Conservation (phyloP, 1,140 invertebrate species). For the Pseudomyrmex flavicornis region DNA sequence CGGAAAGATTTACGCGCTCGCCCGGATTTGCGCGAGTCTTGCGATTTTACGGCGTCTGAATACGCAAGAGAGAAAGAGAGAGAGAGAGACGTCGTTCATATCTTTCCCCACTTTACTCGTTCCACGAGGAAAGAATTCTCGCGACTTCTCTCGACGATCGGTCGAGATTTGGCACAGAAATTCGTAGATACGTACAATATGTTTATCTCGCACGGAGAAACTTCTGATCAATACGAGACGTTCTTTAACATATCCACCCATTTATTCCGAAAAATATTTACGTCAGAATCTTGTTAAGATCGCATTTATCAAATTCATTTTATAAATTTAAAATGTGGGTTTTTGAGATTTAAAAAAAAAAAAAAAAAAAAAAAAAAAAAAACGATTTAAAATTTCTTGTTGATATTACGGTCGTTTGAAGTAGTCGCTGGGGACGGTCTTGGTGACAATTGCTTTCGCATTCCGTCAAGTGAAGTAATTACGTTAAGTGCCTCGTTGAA, state of each 20-base stretch:
- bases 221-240: too few relatives aligned
- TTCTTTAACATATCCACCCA: too few relatives aligned
- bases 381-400: constrained; percentile 7
- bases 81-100: not conserved
- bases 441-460: constrained; percentile 32
- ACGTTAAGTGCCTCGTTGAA: constrained; percentile 55
- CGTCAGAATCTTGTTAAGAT: too few relatives aligned
- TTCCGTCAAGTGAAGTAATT: constrained; percentile 43
- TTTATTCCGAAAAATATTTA: too few relatives aligned
- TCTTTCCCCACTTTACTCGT: not conserved
- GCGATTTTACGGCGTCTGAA: constrained; percentile 40
- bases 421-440: not conserved
- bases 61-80: not conserved
- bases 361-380: not conserved
- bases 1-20: constrained; percentile 42
- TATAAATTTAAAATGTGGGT: too few relatives aligned
- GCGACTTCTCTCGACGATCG: not conserved
- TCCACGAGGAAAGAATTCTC: not conserved
- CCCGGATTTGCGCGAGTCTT: constrained; percentile 17
- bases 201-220: too few relatives aligned
- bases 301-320: too few relatives aligned
- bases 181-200: too few relatives aligned
- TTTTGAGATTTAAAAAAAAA: not conserved
- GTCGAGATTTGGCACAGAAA: not conserved
- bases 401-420: not conserved